Conservation (phyloP, 1,140 invertebrate species). For the Dendroctonus ponderosae region DNA sequence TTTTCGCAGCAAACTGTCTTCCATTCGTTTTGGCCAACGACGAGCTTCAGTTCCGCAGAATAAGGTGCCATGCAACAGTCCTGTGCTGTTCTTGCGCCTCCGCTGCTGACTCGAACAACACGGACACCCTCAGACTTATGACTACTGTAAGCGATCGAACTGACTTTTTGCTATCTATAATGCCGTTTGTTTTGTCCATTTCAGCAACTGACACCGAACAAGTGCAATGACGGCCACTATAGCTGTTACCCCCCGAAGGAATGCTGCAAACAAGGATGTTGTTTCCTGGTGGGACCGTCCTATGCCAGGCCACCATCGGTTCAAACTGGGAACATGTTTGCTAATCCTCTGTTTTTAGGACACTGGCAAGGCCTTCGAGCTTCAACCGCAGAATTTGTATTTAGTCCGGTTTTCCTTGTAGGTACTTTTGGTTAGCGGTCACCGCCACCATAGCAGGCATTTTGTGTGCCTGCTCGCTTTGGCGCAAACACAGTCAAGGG, state of each 20-base stretch:
- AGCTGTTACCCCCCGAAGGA: slow-evolving; percentile 66
- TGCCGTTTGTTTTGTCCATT: background rate
- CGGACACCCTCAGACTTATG: slow-evolving; percentile 42
- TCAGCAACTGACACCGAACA: slow-evolving; percentile 38
- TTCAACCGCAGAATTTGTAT: too few relatives aligned
- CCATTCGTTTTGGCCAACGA: slow-evolving; percentile 37
- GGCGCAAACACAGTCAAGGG: slow-evolving; percentile 56
- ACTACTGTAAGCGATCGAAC: slow-evolving; percentile 40
- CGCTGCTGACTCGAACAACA: slow-evolving; percentile 35
- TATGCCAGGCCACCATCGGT: slow-evolving; percentile 54
- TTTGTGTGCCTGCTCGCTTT: slow-evolving; percentile 66
- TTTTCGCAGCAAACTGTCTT: slow-evolving; percentile 36
- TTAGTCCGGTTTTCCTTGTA: slow-evolving; percentile 30
- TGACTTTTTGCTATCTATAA: background rate
- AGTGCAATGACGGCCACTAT: slow-evolving; percentile 57
- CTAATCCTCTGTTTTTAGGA: slow-evolving; percentile 54
- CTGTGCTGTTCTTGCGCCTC: slow-evolving; percentile 36
- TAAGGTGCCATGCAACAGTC: slow-evolving; percentile 45
- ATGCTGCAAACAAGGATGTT: slow-evolving; percentile 72
- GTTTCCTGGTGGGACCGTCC: slow-evolving; percentile 57
- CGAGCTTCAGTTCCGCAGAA: slow-evolving; percentile 38
- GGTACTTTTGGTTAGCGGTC: slow-evolving; percentile 60
- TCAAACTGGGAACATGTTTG: slow-evolving; percentile 52
- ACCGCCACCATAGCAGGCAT: slow-evolving; percentile 60
- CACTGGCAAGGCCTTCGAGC: slow-evolving; percentile 51